These are phyloP conservation scores for Paguma larvata DNA, from an alignment of 2,797 vertebrate genomes.

Conservation along the genomic window DNA sequence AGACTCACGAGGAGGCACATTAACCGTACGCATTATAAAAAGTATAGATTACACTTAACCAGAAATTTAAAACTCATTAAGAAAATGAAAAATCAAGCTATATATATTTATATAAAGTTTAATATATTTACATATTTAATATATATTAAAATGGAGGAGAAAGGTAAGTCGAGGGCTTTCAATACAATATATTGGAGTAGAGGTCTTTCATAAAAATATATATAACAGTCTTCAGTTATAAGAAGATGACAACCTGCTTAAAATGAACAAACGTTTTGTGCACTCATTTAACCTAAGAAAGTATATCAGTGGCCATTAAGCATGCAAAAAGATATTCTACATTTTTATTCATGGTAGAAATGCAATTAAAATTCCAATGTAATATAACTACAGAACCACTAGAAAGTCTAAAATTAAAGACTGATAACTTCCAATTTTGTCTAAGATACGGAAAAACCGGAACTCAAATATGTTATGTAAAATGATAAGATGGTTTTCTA, in stretches of 20 bases:
- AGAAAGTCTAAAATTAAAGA: not conserved
- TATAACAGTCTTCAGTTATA: not conserved
- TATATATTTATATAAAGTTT: not conserved
- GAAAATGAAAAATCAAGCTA: not conserved
- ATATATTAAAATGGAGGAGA: not conserved
- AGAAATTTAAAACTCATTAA: not conserved
- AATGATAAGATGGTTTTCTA: not conserved
- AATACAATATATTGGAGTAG: not conserved
- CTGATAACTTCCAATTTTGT: not conserved
- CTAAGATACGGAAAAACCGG: not conserved
- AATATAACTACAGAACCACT: not conserved
- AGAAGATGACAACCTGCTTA: not conserved
- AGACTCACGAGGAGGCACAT: not conserved
- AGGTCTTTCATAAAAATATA: not conserved
- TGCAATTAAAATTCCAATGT: not conserved
- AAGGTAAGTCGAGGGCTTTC: not conserved
- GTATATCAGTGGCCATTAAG: not conserved
- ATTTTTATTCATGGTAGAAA: not conserved
- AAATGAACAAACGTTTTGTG: not conserved
- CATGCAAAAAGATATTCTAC: not conserved
- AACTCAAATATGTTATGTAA: not conserved
- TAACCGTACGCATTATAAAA: not conserved
- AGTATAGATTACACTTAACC: not conserved
- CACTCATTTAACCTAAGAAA: not conserved
- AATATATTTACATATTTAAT: not conserved